A percentile compares a stretch with the other conserved stretches of the same genome.
These are phyloP conservation scores for Pseudochirops cupreus DNA, from an alignment of 2,797 vertebrate genomes.

Conservation along the genomic window DNA sequence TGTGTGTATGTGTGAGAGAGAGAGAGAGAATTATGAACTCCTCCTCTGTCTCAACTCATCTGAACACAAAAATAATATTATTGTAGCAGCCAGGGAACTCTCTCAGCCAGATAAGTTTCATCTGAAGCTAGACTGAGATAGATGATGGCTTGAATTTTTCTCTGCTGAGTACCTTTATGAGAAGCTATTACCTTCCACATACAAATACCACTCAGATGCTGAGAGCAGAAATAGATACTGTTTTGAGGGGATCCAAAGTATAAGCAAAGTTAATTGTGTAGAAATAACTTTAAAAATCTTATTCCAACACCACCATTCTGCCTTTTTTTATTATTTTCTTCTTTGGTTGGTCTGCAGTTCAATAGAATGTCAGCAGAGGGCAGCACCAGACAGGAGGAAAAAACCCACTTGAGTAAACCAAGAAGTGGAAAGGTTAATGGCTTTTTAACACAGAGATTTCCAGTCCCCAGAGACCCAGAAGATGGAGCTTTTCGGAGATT, in stretches of 20 bases:
- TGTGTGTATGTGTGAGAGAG: background rate
- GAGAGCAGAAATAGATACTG: background rate
- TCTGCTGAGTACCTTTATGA: background rate
- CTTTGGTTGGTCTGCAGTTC: conserved; percentile 64
- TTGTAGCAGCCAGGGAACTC: background rate
- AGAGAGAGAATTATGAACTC: background rate
- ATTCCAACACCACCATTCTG: background rate
- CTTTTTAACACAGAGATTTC: conserved; percentile 40
- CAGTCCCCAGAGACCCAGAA: conserved; percentile 32
- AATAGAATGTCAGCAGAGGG: conserved; percentile 77
- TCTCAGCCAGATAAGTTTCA: background rate
- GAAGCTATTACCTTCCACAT: background rate
- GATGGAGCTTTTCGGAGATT: conserved; percentile 40
- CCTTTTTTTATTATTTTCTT: background rate
- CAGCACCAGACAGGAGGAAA: conserved; percentile 77
- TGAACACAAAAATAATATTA: background rate
- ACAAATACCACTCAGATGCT: background rate
- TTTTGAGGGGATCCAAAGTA: background rate
- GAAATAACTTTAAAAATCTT: conserved; percentile 6
- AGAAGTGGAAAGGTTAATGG: background rate
- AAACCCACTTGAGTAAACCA: background rate
- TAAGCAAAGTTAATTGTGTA: background rate
- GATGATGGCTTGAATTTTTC: background rate
- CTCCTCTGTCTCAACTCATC: background rate
- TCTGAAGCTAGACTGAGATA: background rate